Base-by-base conservation (phyloP, 2,113 vertebrate species). In the Mionectes macconnelli region DNA sequence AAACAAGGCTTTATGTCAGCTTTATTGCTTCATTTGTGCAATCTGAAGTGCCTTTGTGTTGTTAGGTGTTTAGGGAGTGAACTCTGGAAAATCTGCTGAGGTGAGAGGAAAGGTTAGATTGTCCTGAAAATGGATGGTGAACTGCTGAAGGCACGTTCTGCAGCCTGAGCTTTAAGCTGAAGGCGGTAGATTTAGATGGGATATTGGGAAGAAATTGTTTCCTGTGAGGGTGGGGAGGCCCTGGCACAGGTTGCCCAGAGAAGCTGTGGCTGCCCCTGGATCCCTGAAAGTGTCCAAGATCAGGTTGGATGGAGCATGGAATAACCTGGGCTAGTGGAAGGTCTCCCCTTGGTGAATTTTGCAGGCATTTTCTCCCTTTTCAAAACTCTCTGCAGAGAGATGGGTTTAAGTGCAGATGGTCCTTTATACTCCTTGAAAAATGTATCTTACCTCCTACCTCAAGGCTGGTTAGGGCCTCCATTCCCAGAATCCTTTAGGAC, bases 351-450 rank as follows among this genome's bases (percentile, higher is more conserved):
- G 13, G 4, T 69, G 14, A 42, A 24, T 83, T 77, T 25, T 31
- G 2, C 0, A 52, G 27, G 3, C 14, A 0, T 37, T 69, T 81
- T 70, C 40, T 89, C 1, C n/a, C 21, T 75, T 25, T 62, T 49
- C 30, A 40, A 40, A 56, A 19, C 69, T 3, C 2, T 66, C 52
- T 53, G 17, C 31, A 45, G 44, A 42, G 79, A 70, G 23, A 12
- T 60, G 30, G 11, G 8, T 74, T 90, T 74, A 47, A 77, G 18
- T 74, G 13, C 42, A 35, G 37, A 14, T 60, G 15, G 7, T 83
- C 30, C 35, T 56, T 73, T 37, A 17, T 57, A 21, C 10, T 66
- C 30, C 21, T 56, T 72, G 50, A 64, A 39, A 25, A 33, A 76
- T 20, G 3, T 20, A 3, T 84, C 52, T 77, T 59, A 18, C 33